phyloP scores from a whole-genome alignment of 2,113 vertebrate genomes.

The Pseudolaguvia tuberculata region DNA sequence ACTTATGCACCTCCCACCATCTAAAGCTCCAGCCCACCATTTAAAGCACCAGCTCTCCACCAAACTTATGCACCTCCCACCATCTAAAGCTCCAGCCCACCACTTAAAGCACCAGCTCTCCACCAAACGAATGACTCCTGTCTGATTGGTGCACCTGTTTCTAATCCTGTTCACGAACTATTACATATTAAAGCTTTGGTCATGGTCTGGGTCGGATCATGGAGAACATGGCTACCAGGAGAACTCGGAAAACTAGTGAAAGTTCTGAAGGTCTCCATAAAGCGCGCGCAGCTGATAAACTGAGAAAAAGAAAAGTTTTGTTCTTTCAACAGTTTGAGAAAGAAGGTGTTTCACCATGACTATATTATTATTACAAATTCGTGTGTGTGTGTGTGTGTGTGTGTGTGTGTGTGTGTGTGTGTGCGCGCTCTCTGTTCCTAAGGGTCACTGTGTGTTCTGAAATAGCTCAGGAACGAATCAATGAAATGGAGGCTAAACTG shows the following conservation, averaged over 20 bases:
- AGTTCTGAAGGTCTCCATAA: neutral
- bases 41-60: too few relatives aligned
- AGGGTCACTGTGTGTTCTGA: neutral
- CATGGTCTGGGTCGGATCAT: neutral
- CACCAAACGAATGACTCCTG: too few relatives aligned
- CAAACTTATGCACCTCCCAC: too few relatives aligned
- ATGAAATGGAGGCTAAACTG: slow-evolving; percentile 56
- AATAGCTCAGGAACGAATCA: slow-evolving; percentile 62
- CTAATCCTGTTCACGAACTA: neutral
- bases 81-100: too few relatives aligned
- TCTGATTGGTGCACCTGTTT: slow-evolving; percentile 12
- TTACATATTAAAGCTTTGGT: neutral
- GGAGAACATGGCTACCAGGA: slow-evolving; percentile 24
- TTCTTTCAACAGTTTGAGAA: slow-evolving; percentile 78
- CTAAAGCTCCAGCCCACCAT: too few relatives aligned
- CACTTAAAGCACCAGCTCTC: too few relatives aligned
- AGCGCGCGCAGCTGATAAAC: slow-evolving; percentile 37
- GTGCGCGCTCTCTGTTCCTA: too few relatives aligned
- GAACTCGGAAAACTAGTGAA: slow-evolving; percentile 29
- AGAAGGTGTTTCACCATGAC: slow-evolving; percentile 59
- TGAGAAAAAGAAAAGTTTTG: slow-evolving; percentile 57
- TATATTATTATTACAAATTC: too few relatives aligned
- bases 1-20: too few relatives aligned
- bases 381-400: neutral
- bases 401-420: neutral